Evolutionary conservation across 2,113 vertebrate genomes (phyloP), one percentile per base, ranked within the genome.

Genomic region (Dermatemys mawii): DNA sequence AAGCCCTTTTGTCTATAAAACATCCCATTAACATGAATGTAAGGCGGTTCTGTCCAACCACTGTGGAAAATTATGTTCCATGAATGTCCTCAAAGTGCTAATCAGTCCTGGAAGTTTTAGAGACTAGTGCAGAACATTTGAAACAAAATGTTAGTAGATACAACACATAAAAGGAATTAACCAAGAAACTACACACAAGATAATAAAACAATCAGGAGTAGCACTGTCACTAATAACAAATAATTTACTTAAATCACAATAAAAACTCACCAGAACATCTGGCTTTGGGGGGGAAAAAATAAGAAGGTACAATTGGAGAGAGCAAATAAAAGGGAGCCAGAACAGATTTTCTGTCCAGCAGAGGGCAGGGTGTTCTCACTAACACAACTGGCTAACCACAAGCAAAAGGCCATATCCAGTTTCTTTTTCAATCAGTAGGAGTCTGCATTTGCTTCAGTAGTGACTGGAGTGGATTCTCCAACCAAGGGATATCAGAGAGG

Each of bases 291-390:
- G 92, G 41, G n/a, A n/a, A 13, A 54, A 4, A 19, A 35, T 53
- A 46, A 83, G 3, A 2, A 78, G 5, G 50, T 76, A 46, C 4
- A 81, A 51, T 21, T 84, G 38, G 75, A 55, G 67, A 26, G 86
- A 38, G n/a, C n/a, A 70, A 70, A 70, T 70, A 70, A 38, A 70
- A 70, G n/a, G 4, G 17, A 67, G 60, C 6, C 14, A 60, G 81
- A 88, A 78, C 16, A 44, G 49, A 29, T 91, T 91, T 85, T 90
- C 2, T 92, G 5, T 94, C 97, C 97, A 97, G 91, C 78, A 97
- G 97, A 87, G 96, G 96, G 94, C 86, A 95, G 90, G 73, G 79
- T 87, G 93, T 93, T 96, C 89, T 96, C 81, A 95, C n/a, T 85
- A 75, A 95, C 60, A 5, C 76, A 60, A 27, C 63, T 32, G 78